Conservation (phyloP, 1,140 invertebrate genomes). For the Prorops nasuta region DNA sequence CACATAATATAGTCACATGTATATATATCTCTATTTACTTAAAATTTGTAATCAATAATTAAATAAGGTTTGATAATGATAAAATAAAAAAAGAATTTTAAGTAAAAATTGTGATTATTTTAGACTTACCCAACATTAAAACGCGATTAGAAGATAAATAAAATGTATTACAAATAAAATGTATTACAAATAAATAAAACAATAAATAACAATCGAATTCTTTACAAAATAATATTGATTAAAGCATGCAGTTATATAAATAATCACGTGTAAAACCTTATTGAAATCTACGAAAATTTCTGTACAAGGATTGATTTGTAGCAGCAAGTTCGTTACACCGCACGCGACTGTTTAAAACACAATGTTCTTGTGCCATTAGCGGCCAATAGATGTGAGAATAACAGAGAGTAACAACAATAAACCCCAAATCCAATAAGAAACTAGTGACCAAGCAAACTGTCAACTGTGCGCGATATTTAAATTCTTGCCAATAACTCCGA, state of each 20-base stretch:
- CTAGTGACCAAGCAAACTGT: no score
- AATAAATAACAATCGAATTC: conserved; percentile 22
- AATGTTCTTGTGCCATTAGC: no score
- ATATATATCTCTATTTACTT: not conserved
- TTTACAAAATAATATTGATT: not conserved
- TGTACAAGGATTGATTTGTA: not conserved
- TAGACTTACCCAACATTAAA: not conserved
- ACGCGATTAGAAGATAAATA: not conserved
- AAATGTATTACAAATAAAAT: conserved; percentile 3
- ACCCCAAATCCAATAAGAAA: no score
- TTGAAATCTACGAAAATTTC: not conserved
- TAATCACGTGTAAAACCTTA: not conserved
- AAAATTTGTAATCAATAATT: not conserved
- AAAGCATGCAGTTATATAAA: not conserved
- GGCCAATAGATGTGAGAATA: no score
- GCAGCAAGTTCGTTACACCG: conserved; percentile 35
- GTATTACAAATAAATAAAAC: conserved; percentile 21
- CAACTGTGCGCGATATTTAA: no score
- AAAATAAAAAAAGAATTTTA: not conserved
- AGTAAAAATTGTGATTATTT: not conserved
- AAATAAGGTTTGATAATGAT: not conserved
- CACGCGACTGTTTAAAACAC: conserved; percentile 30
- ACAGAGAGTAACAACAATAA: no score
- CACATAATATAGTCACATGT: conserved; percentile 6
- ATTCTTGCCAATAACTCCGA: no score